Percentiles rank a stretch among this genome's conserved stretches.
phyloP scores from a whole-genome alignment of 2,113 vertebrate species.

The Cyanoderma ruficeps region DNA sequence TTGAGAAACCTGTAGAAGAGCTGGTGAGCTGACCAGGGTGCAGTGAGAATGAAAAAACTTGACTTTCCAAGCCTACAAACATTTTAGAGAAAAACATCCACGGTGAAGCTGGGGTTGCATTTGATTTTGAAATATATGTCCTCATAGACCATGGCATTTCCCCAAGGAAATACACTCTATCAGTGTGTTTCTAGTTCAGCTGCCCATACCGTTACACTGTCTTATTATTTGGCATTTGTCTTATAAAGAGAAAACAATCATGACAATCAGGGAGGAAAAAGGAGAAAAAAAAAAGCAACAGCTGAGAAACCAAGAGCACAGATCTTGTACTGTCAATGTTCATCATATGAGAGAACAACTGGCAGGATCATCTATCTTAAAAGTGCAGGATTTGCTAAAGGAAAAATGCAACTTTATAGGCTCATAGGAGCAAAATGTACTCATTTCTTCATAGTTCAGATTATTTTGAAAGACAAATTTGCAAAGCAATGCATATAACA shows the following conservation, averaged over 20 bases:
- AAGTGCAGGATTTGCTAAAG: background rate
- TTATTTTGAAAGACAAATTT: background rate
- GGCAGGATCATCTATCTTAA: background rate
- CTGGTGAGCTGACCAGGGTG: background rate
- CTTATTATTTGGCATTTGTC: background rate
- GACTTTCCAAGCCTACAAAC: background rate
- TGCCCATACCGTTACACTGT: background rate
- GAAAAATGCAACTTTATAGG: background rate
- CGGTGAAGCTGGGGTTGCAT: background rate
- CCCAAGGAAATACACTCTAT: background rate
- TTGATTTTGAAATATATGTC: background rate
- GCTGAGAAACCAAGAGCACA: background rate
- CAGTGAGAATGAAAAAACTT: background rate
- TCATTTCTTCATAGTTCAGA: background rate
- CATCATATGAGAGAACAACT: background rate
- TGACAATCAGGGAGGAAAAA: background rate
- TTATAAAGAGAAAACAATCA: background rate
- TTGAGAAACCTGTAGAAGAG: background rate
- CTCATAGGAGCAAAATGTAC: background rate
- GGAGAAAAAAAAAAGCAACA: background rate
- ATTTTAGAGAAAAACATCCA: background rate
- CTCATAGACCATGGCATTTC: background rate
- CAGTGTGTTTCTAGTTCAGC: background rate
- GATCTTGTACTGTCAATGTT: background rate
- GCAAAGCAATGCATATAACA: background rate